These are phyloP conservation scores for Stratiomys singularior DNA, from an alignment of 2,888 invertebrate genomes.

Conservation along the genomic window DNA sequence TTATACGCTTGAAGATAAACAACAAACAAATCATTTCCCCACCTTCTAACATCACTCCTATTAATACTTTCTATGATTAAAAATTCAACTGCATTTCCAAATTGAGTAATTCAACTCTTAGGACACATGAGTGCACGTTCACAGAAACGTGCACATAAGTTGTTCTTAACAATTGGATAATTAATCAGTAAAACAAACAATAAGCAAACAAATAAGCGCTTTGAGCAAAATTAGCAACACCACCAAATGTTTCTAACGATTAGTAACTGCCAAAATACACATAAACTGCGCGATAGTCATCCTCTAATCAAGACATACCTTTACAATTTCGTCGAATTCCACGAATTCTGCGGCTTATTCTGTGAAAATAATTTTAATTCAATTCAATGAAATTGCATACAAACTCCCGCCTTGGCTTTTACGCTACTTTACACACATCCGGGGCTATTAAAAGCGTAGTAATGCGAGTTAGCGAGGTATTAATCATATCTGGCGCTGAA, in stretches of 20 bases:
- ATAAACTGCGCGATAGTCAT: background rate
- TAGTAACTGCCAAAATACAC: conserved; percentile 10
- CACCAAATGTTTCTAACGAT: background rate
- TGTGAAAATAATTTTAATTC: background rate
- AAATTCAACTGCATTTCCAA: too few species aligned
- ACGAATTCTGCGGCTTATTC: background rate
- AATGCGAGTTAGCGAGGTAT: conserved; percentile 11
- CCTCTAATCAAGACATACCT: background rate
- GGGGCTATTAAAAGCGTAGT: conserved; percentile 11
- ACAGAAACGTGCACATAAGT: too few species aligned
- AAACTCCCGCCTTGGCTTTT: background rate
- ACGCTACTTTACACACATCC: conserved; percentile 16
- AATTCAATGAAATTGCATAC: background rate
- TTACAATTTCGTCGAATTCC: background rate
- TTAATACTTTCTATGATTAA: too few species aligned
- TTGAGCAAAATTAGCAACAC: background rate
- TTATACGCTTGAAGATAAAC: background rate
- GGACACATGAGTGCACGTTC: too few species aligned
- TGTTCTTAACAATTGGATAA: too few species aligned
- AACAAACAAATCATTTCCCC: too few species aligned
- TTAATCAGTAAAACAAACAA: too few species aligned
- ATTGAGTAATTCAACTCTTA: too few species aligned
- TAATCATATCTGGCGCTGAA: conserved; percentile 2
- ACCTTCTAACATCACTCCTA: too few species aligned
- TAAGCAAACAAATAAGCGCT: background rate